Evolutionary conservation across 1,140 invertebrate genomes (phyloP).

Genomic region (Drosophila quadrilineata): DNA sequence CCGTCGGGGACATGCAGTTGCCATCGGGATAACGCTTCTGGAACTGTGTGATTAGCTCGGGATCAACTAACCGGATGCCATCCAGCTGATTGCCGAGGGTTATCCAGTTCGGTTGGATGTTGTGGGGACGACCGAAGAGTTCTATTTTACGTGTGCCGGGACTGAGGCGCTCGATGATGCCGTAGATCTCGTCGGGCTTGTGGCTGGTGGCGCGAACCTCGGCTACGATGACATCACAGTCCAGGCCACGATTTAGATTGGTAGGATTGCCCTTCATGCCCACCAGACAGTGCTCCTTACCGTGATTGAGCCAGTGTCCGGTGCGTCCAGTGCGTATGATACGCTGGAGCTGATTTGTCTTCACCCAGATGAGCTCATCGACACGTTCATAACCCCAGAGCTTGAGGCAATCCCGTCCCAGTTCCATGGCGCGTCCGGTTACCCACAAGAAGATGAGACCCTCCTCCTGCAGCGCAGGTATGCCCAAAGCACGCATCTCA

Average conservation of each 20-base stretch:
- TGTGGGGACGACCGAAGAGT: constrained; percentile 97
- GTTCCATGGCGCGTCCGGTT: constrained; percentile 98
- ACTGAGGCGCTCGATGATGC: constrained; percentile 92
- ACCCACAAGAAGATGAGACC: constrained; percentile 99
- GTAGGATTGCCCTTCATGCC: constrained; percentile 97
- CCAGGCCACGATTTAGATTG: constrained; percentile 95
- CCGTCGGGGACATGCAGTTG: constrained; percentile 78
- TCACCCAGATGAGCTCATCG: constrained; percentile 99
- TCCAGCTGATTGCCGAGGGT: constrained; percentile 77
- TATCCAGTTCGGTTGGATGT: constrained; percentile 98
- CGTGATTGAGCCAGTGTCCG: constrained; percentile 99
- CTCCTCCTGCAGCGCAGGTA: constrained; percentile 95
- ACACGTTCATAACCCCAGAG: constrained; percentile 97
- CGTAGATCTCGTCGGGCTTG: constrained; percentile 99
- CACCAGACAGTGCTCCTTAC: constrained; percentile 98
- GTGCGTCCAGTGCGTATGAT: constrained; percentile 98
- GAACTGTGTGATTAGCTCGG: constrained; percentile 94
- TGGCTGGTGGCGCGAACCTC: constrained; percentile 98
- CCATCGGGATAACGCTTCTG: constrained; percentile 96
- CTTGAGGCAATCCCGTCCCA: constrained; percentile 95
- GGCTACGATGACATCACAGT: constrained; percentile 98
- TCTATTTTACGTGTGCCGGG: constrained; percentile 98
- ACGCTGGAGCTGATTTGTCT: constrained; percentile 98
- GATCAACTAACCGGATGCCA: constrained; percentile 93
- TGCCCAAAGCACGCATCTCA: constrained; percentile 97